Percentiles rank a stretch among this genome's conserved stretches.
Evolutionary conservation across 2,113 vertebrate genomes (phyloP).

Genomic region (Zosterops lateralis): DNA sequence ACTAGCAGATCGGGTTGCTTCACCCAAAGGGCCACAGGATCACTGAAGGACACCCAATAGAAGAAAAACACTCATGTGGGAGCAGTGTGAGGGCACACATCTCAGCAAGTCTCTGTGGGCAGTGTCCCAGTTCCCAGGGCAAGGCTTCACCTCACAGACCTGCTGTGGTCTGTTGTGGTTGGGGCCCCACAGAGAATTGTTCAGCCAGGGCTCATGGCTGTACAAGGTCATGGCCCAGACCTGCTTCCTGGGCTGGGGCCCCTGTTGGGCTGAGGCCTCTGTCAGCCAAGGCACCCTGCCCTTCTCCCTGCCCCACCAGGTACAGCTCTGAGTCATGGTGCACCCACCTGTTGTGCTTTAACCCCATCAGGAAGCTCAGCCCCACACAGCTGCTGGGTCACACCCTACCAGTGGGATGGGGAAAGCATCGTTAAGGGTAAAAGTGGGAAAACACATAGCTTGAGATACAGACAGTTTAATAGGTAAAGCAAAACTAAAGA

Average conservation of each 20-base stretch:
- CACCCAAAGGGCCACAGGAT: neutral
- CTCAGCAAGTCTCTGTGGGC: rapidly evolving
- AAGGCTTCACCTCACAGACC: neutral
- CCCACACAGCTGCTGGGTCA: neutral
- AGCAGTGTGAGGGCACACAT: neutral
- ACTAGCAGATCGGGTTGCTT: rapidly evolving
- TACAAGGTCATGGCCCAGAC: rapidly evolving
- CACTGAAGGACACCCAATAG: neutral
- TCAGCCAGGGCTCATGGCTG: rapidly evolving
- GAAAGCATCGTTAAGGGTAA: rapidly evolving
- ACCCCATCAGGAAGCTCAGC: rapidly evolving
- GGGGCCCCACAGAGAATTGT: rapidly evolving
- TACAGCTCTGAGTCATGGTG: rapidly evolving
- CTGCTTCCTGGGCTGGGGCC: too few relatives aligned
- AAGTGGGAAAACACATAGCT: neutral
- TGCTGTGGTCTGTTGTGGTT: neutral
- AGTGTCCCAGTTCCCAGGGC: neutral
- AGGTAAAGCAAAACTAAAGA: neutral
- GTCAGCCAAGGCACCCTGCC: too few relatives aligned
- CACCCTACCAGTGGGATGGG: neutral
- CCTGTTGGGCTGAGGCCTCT: too few relatives aligned
- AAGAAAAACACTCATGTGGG: neutral
- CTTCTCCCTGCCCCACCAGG: neutral
- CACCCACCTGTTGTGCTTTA: neutral
- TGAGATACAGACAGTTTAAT: neutral